A percentile compares a stretch with the other conserved stretches of the same genome.
Evolutionary conservation across 2,888 invertebrate genomes (phyloP).

Genomic region (Drosophila phalerata): DNA sequence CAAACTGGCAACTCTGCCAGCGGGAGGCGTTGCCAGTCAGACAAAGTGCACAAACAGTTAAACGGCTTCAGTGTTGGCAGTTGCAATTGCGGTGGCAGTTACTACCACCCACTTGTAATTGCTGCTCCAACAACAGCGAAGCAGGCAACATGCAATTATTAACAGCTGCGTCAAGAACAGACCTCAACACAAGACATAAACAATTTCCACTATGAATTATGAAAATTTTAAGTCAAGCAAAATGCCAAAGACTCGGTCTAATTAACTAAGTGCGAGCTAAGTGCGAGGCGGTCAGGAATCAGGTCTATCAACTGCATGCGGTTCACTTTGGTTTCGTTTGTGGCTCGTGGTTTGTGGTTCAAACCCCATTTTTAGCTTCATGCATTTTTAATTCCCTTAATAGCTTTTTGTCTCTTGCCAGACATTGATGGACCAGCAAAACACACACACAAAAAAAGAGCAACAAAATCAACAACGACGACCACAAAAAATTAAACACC

Average conservation of each 20-base stretch:
- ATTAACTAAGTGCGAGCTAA: conserved; percentile 73
- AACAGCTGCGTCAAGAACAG: conserved; percentile 41
- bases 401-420: conserved; percentile 79
- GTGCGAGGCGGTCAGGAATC: conserved; percentile 29
- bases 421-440: conserved; percentile 78
- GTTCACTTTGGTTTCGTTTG: conserved; percentile 1
- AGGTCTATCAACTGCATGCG: conserved; percentile 6
- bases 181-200: conserved; percentile 48
- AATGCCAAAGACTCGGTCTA: conserved; percentile 66
- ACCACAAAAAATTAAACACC: conserved; percentile 65
- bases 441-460: conserved; percentile 32
- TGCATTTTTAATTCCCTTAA: conserved; percentile 83
- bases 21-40: conserved; percentile 42
- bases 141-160: conserved; percentile 68
- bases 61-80: conserved; percentile 49
- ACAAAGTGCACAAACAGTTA: conserved; percentile 55
- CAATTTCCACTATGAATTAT: conserved; percentile 78
- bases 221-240: conserved; percentile 63
- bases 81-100: conserved; percentile 33
- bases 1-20: conserved; percentile 30
- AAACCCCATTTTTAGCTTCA: conserved; percentile 71
- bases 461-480: conserved; percentile 29
- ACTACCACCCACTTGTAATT: conserved; percentile 54
- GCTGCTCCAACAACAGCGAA: conserved; percentile 30
- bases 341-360: conserved; percentile 20